phyloP scores from a whole-genome alignment of 2,797 vertebrate species.

The Melanotaenia nigrans region DNA sequence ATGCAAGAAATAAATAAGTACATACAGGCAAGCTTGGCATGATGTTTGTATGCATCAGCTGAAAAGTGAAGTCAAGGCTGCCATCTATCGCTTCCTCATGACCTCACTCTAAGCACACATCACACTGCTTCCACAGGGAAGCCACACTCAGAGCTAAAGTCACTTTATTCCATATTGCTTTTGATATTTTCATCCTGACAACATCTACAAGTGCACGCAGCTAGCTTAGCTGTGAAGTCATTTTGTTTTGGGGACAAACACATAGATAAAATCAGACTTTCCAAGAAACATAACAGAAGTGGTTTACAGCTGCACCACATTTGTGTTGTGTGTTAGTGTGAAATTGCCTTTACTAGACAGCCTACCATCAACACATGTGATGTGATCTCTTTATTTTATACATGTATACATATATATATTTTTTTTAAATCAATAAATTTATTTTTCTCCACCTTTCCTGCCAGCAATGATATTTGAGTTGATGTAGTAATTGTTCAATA shows the following conservation, averaged over 20 bases:
- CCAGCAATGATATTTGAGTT: conserved; percentile 15
- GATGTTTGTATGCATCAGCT: conserved; percentile 16
- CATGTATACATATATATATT: background rate
- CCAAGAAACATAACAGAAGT: background rate
- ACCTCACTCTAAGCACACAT: conserved; percentile 22
- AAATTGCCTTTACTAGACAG: background rate
- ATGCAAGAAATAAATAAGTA: conserved; percentile 12
- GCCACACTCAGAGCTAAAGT: conserved; percentile 6
- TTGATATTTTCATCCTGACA: background rate
- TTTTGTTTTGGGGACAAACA: background rate
- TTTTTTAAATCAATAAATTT: too few species aligned
- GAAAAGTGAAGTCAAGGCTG: conserved; percentile 74
- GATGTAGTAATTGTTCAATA: conserved; percentile 24
- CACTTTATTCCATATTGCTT: background rate
- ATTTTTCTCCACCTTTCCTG: background rate
- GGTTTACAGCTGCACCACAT: background rate
- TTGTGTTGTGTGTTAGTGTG: background rate
- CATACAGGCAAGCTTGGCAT: background rate
- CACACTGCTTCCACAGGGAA: conserved; percentile 2
- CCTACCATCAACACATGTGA: background rate
- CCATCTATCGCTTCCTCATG: conserved; percentile 73
- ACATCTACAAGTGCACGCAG: background rate
- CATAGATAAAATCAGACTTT: background rate
- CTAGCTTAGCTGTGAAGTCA: background rate
- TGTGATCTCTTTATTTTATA: background rate